Base-by-base conservation (phyloP, 2,888 invertebrate species). In the Digitonthophagus gazella region DNA sequence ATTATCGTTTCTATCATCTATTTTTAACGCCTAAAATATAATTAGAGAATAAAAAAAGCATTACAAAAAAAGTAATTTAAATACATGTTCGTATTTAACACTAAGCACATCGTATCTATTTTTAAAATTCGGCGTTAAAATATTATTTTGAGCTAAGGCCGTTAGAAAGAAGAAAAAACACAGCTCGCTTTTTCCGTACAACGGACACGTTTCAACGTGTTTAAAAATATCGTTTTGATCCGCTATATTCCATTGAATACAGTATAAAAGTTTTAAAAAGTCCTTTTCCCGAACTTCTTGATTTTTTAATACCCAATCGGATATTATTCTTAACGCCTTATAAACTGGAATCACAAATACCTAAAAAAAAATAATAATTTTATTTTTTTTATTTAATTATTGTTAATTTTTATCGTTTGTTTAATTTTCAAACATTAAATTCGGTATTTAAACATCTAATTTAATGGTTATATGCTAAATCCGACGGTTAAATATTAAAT, bases 171-270 rank as follows among this genome's bases (percentile, higher is more conserved):
- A 83, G 77, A 85, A 88, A 66, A 88, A 82, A 75, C 86, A 87
- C 58, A 85, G 79, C 75, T 87, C 87, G 75, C 87, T 88, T 67
- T 85, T 85, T 15, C 83, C 83, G 77, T 87, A 88, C 65, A 89
- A 80, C 57, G 85, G 83, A 72, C 87, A 86, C 20, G 82, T 84
- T 73, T 88, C 86, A 69, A 89, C 82, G 73, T 88, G 86, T 73
- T 86, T 85, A 63, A 83, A 83, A 71, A 86, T 83, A 72, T 83
- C 81, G 65, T 80, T 79, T n/a, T 83, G 83, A 75, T 85, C 84
- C 71, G 85, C 77, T 70, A 80, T 79, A 67, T 80, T 81, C 82
- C 86, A 85, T 69, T 84, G 83, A 67, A 86, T 81, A 74, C 83
- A 83, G 22, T 80, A 82, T 64, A 89, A 80, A 16, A 90, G 78